These are phyloP conservation scores for Pemphredon lugubris DNA, from an alignment of 2,888 invertebrate genomes.

Conservation along the genomic window DNA sequence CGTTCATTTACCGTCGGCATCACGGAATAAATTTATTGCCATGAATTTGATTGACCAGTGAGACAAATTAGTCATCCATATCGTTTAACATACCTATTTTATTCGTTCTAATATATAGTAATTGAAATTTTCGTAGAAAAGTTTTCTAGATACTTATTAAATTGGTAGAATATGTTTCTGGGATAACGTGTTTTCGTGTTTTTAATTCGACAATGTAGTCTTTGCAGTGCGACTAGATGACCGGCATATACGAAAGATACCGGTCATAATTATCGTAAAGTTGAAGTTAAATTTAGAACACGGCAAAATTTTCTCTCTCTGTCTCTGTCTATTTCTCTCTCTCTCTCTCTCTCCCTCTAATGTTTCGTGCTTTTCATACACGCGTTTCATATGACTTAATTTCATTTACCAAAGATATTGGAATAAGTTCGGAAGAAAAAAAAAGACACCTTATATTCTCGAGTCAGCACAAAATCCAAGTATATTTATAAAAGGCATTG, in stretches of 20 bases:
- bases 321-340: too few relatives aligned
- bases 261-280: not conserved
- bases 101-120: not conserved
- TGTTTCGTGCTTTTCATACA: not conserved
- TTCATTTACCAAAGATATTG: conserved; percentile 36
- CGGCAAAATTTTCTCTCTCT: not conserved
- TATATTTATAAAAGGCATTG: conserved; percentile 1
- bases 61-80: not conserved
- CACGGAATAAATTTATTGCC: not conserved
- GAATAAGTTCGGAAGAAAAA: conserved; percentile 19
- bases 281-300: not conserved
- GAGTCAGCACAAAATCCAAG: conserved; percentile 6
- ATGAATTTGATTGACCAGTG: not conserved
- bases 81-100: not conserved
- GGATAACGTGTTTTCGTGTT: not conserved
- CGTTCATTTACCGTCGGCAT: not conserved
- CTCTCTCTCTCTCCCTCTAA: not conserved
- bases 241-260: not conserved
- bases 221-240: not conserved
- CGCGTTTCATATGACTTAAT: not conserved
- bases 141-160: not conserved
- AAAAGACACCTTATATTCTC: not conserved
- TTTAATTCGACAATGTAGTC: not conserved
- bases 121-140: not conserved
- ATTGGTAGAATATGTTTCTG: not conserved